Evolutionary conservation across 2,888 invertebrate genomes (phyloP).

Genomic region (Pteria penguin): DNA sequence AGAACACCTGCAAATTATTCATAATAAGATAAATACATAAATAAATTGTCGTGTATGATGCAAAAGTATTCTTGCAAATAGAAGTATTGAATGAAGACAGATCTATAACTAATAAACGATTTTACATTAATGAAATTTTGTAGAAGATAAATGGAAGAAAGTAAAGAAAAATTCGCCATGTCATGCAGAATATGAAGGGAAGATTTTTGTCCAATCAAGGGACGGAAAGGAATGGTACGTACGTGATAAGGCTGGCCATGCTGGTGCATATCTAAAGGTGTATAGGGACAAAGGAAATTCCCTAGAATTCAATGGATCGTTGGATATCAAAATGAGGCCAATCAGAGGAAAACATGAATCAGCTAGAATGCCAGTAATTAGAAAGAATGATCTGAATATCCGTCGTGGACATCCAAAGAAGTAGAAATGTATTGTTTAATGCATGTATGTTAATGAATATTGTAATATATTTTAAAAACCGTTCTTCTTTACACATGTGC

Average conservation of each 20-base stretch:
- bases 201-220: background rate
- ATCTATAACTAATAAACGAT: no score
- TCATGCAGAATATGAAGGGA: background rate
- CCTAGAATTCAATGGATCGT: constrained; percentile 11
- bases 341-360: constrained; percentile 1
- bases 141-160: background rate
- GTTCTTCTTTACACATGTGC: no score
- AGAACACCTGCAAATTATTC: no score
- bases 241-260: constrained; percentile 16
- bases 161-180: background rate
- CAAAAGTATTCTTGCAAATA: no score
- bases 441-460: no score
- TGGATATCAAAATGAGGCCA: background rate
- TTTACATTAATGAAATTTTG: no score
- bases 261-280: constrained; percentile 3
- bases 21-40: no score
- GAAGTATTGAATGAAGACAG: no score
- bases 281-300: constrained; percentile 1
- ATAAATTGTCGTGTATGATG: no score
- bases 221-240: background rate
- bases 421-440: no score
- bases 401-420: background rate
- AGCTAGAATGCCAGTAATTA: background rate
- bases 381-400: background rate
- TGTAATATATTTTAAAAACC: no score